phyloP scores from a whole-genome alignment of 2,888 invertebrate species.

The Notodonta ziczac region DNA sequence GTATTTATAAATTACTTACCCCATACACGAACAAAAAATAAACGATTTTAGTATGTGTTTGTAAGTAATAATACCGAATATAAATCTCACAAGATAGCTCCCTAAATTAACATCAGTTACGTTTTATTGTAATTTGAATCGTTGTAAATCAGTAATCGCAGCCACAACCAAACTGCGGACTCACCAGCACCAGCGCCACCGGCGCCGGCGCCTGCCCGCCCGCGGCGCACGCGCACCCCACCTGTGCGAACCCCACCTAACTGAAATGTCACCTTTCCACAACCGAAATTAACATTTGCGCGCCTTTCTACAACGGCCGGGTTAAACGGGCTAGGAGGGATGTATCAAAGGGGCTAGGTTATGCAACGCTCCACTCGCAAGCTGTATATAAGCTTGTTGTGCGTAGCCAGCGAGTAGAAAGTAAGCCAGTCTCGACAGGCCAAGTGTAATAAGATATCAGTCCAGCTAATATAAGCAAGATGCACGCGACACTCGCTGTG shows the following conservation, averaged over 20 bases:
- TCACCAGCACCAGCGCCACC: no score
- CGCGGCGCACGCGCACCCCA: slow-evolving; percentile 44
- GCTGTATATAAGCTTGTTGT: slow-evolving; percentile 72
- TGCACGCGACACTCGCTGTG: slow-evolving; percentile 82
- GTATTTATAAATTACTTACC: no score
- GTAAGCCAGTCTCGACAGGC: slow-evolving; percentile 65
- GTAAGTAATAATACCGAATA: no score
- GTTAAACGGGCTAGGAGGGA: slow-evolving; percentile 74
- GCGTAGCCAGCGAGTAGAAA: slow-evolving; percentile 66
- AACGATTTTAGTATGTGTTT: no score
- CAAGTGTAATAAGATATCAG: slow-evolving; percentile 70
- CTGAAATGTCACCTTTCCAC: slow-evolving; percentile 50
- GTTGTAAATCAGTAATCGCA: no score
- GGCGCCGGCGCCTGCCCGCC: no score
- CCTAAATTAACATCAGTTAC: no score
- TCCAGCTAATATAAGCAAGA: slow-evolving; percentile 76
- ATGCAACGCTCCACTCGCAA: slow-evolving; percentile 68
- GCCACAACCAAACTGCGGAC: no score
- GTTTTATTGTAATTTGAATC: no score
- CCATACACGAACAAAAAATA: no score
- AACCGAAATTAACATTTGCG: slow-evolving; percentile 26
- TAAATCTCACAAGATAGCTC: no score
- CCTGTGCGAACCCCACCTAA: slow-evolving; percentile 59
- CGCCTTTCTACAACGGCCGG: slow-evolving; percentile 65
- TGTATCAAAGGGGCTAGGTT: slow-evolving; percentile 72